phyloP scores from a whole-genome alignment of 2,113 vertebrate species.

The Puffinus mauretanicus region DNA sequence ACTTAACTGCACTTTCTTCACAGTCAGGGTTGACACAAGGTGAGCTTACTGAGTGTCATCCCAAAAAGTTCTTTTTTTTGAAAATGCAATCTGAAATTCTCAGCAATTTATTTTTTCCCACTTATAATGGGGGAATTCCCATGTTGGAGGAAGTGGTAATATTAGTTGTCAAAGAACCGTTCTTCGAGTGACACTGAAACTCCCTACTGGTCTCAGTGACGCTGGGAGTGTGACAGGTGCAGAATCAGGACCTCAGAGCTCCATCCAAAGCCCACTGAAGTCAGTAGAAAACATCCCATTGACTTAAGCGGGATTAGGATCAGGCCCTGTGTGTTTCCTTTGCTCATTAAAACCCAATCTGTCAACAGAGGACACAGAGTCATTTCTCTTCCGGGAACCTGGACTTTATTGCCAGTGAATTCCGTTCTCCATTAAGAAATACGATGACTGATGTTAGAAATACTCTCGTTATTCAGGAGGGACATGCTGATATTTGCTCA shows the following conservation, averaged over 20 bases:
- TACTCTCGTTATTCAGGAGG: conserved; percentile 30
- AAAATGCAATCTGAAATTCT: neutral
- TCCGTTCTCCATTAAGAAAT: conserved; percentile 39
- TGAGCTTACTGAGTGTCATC: neutral
- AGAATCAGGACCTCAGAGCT: neutral
- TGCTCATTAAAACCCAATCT: conserved; percentile 5
- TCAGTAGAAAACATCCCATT: neutral
- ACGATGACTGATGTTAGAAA: neutral
- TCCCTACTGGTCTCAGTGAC: neutral
- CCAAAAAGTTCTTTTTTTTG: neutral
- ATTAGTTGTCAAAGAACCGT: neutral
- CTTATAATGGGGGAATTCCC: neutral
- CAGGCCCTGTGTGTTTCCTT: neutral
- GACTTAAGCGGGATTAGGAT: neutral
- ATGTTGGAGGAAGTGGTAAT: neutral
- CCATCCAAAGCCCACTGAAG: neutral
- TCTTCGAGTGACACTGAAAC: neutral
- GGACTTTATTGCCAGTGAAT: conserved; percentile 13
- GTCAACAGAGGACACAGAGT: neutral
- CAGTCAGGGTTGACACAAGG: neutral
- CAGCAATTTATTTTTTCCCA: neutral
- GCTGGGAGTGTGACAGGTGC: neutral
- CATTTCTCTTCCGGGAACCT: conserved; percentile 3
- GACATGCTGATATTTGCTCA: conserved; percentile 46
- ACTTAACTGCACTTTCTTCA: neutral